phyloP scores from a whole-genome alignment of 37 sponge, comb jelly and placozoan genomes.

The Halisarca cf. caerulea region DNA sequence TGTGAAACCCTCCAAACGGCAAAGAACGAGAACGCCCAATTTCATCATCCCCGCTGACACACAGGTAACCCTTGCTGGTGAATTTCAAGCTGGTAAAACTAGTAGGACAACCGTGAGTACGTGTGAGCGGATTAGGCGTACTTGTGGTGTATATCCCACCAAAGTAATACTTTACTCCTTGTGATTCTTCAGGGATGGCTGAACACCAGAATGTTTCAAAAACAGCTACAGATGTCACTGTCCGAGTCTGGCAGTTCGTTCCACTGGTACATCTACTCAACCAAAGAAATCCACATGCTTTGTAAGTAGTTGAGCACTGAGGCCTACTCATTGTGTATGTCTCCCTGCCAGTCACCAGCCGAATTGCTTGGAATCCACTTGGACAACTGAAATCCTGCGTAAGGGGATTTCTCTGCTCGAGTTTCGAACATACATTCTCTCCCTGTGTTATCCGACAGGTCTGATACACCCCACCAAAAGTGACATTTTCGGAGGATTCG shows the following conservation, averaged over 20 bases:
- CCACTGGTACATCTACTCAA: background rate
- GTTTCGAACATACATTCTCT: background rate
- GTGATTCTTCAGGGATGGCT: background rate
- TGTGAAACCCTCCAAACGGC: constrained; percentile 62
- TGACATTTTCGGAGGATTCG: constrained; percentile 33
- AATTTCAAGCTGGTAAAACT: constrained; percentile 19
- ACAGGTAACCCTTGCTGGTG: constrained; percentile 25
- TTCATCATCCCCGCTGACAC: constrained; percentile 46
- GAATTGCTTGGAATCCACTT: constrained; percentile 30
- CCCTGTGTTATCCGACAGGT: constrained; percentile 31
- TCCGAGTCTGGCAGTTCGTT: background rate
- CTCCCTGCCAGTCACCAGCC: background rate
- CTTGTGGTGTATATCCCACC: constrained; percentile 44
- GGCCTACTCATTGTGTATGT: background rate
- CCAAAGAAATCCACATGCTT: background rate
- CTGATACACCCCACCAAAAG: constrained; percentile 81
- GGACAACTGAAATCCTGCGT: constrained; percentile 47
- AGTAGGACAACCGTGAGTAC: constrained; percentile 33
- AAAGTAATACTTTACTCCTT: constrained; percentile 6
- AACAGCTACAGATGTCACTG: background rate
- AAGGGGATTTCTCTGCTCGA: constrained; percentile 41
- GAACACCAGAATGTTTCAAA: constrained; percentile 56
- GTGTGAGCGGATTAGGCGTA: constrained; percentile 33
- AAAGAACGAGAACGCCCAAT: constrained; percentile 33
- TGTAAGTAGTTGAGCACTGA: background rate